Base-by-base conservation (phyloP, 2,888 invertebrate species). In the Altica lythri region DNA sequence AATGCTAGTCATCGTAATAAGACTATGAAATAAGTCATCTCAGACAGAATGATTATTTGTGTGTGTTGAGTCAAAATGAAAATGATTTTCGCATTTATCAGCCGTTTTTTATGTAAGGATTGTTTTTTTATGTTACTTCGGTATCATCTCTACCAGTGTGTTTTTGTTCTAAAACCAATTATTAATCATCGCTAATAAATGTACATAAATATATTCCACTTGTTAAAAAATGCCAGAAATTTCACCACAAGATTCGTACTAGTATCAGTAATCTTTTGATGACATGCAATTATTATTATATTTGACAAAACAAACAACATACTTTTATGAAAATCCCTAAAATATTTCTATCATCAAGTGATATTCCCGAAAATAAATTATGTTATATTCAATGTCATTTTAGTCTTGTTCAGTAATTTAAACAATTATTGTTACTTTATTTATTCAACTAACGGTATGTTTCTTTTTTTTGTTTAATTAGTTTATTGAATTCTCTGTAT, bases 61-160 rank as follows among this genome's bases (percentile, higher is more conserved):
- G n/a, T n/a, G 12, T n/a, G 18, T 38, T 38, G 19, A 38, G 4
- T 38, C 18, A 19, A 19, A 38, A 38, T 38, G 38, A 19, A 19
- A 38, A 38, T 38, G 38, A 38, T 38, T 38, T 5, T 9, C 17
- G 19, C 6, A 18, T 38, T 38, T 38, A 38, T 38, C 38, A 38
- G 18, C 17, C 18, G 19, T 19, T 38, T 38, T 38, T 38, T 38
- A 38, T 18, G 14, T 19, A 38, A 38, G 17, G 19, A 10, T 38
- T 38, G 38, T 19, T 38, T 38, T 38, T 38, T 38, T 5, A 17
- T n/a, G n/a, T 38, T 10, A 10, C 38, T 38, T 9, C 19, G 38
- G 38, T 38, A 38, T 38, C 38, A 38, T 18, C 19, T 38, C 19
- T 38, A 18, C 38, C 38, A 38, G 19, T 38, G 38, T 38, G 17